Evolutionary conservation across 2,888 invertebrate genomes (phyloP).

Genomic region (Ypsolopha scabrella): DNA sequence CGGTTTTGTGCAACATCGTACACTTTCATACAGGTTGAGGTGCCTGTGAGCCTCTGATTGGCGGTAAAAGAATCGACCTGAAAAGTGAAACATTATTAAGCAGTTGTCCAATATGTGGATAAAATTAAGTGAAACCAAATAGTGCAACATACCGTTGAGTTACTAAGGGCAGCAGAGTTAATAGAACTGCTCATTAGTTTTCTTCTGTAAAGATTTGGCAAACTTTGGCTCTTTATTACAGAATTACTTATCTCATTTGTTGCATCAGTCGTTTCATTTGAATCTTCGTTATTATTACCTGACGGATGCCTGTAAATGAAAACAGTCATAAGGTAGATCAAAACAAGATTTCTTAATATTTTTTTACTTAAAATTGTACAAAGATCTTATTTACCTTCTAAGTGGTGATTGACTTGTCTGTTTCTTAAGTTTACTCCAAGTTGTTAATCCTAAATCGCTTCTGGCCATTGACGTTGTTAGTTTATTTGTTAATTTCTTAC

Average conservation of each 20-base stretch:
- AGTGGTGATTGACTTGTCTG: conserved; percentile 75
- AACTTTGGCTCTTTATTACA: conserved; percentile 80
- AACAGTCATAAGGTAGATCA: not conserved
- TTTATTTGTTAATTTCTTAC: conserved; percentile 64
- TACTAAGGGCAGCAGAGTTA: conserved; percentile 72
- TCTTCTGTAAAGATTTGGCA: conserved; percentile 78
- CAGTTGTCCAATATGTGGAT: not conserved
- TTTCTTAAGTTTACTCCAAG: conserved; percentile 88
- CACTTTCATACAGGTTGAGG: conserved; percentile 58
- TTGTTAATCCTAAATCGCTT: conserved; percentile 89
- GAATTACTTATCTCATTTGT: conserved; percentile 71
- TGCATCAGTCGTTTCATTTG: conserved; percentile 62
- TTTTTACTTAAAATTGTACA: not conserved
- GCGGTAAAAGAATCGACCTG: conserved; percentile 63
- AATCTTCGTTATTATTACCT: conserved; percentile 78
- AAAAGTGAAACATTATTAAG: conserved; percentile 14
- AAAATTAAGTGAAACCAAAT: not conserved
- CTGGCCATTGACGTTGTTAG: conserved; percentile 86
- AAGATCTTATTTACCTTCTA: conserved; percentile 59
- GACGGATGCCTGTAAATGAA: conserved; percentile 75
- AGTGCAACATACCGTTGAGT: conserved; percentile 73
- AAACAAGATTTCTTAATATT: conserved; percentile 3
- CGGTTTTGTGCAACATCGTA: conserved; percentile 61
- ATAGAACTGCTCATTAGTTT: conserved; percentile 64
- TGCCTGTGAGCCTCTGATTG: conserved; percentile 55